Evolutionary conservation across 2,888 invertebrate genomes (phyloP).

Genomic region (Zelleria hepariella): DNA sequence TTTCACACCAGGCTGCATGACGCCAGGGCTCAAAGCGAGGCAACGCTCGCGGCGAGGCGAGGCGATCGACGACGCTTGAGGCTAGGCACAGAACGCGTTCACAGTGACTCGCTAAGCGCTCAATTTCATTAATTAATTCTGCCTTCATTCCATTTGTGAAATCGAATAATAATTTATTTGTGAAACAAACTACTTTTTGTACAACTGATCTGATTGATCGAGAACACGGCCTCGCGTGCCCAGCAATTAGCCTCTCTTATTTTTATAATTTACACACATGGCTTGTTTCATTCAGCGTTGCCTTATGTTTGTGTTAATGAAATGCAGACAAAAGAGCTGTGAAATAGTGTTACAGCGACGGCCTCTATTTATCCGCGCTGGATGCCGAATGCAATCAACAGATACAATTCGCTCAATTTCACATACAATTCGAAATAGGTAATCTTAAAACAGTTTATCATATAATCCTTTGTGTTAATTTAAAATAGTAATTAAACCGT

Average conservation of each 20-base stretch:
- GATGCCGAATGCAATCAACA: neutral
- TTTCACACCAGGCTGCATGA: too few relatives aligned
- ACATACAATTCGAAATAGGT: neutral
- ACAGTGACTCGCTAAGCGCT: neutral
- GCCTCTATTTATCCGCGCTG: neutral
- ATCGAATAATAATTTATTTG: neutral
- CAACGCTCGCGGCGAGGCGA: too few relatives aligned
- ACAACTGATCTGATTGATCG: too few relatives aligned
- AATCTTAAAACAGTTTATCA: neutral
- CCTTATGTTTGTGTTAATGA: neutral
- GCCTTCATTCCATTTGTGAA: neutral
- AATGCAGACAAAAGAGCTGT: neutral
- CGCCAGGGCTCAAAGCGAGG: too few relatives aligned
- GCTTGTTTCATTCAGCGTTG: neutral
- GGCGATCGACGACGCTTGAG: too few relatives aligned
- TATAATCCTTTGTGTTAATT: neutral
- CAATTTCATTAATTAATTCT: neutral
- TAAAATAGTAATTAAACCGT: neutral
- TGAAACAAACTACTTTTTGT: neutral
- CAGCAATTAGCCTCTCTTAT: neutral
- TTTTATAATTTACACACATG: neutral
- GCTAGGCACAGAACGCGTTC: too few relatives aligned
- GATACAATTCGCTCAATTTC: neutral
- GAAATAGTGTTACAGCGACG: neutral
- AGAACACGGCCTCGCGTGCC: too few relatives aligned